phyloP scores from a whole-genome alignment of 2,888 invertebrate species.

The Clivina fossor region DNA sequence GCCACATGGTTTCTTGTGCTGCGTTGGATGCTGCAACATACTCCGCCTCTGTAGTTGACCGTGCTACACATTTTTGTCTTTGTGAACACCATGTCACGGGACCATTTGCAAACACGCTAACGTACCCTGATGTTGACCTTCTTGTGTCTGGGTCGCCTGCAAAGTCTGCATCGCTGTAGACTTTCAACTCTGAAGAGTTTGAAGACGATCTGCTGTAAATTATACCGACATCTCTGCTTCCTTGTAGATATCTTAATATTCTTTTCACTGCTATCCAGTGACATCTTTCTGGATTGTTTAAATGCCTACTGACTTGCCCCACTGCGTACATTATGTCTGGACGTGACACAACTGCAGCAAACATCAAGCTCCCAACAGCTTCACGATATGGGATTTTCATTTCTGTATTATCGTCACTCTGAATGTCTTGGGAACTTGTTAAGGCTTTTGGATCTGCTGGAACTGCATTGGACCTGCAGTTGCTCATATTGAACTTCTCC shows the following conservation, averaged over 20 bases:
- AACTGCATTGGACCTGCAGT: constrained; percentile 16
- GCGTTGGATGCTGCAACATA: constrained; percentile 1
- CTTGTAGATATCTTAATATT: constrained; percentile 40
- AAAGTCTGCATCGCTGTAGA: constrained; percentile 23
- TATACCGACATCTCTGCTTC: constrained; percentile 34
- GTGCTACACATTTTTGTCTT: constrained; percentile 40
- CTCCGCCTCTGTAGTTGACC: constrained; percentile 37
- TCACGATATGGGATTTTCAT: constrained; percentile 38
- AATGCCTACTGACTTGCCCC: constrained; percentile 37
- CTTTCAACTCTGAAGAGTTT: constrained; percentile 14
- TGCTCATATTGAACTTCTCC: constrained; percentile 26
- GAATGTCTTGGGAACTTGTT: constrained; percentile 8
- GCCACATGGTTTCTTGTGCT: constrained; percentile 1
- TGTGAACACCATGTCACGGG: constrained; percentile 42
- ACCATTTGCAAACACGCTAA: constrained; percentile 37
- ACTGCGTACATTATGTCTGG: constrained; percentile 42
- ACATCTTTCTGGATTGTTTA: constrained; percentile 15
- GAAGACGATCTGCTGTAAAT: constrained; percentile 17
- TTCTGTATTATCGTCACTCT: neutral
- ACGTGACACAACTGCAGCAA: constrained; percentile 36
- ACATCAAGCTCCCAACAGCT: constrained; percentile 40
- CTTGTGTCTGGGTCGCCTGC: constrained; percentile 3
- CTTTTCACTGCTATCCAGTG: constrained; percentile 15
- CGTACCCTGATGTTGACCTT: constrained; percentile 35
- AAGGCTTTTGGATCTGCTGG: constrained; percentile 32